Percentiles rank a stretch among this genome's conserved stretches.
These are phyloP conservation scores for Probaryconus sp. DNA, from an alignment of 1,140 invertebrate genomes.

Conservation along the genomic window DNA sequence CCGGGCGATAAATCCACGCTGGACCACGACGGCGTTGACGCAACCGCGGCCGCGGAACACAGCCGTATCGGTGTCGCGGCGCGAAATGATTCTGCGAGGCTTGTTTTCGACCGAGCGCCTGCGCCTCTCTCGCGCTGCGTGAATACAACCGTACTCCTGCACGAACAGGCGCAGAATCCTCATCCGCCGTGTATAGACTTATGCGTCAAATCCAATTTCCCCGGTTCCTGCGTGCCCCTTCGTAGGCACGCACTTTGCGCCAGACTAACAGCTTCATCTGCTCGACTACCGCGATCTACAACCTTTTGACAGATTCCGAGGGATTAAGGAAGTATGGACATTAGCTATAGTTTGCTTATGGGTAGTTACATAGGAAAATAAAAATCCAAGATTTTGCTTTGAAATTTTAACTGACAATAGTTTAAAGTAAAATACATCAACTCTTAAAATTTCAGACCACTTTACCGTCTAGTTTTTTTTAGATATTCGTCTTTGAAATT, in stretches of 20 bases:
- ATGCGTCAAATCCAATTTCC: slow-evolving; percentile 51
- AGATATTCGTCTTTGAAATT: too few species aligned
- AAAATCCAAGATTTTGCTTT: too few species aligned
- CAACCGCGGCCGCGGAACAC: slow-evolving; percentile 43
- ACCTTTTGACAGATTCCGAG: slow-evolving; percentile 14
- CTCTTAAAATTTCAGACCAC: too few species aligned
- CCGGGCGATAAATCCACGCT: slow-evolving; percentile 33
- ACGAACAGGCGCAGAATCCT: slow-evolving; percentile 58
- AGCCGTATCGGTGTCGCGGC: slow-evolving; percentile 59
- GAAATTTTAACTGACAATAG: too few species aligned
- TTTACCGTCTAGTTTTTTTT: too few species aligned
- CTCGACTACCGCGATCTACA: neutral
- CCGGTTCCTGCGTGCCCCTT: slow-evolving; percentile 17
- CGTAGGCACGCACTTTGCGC: slow-evolving; percentile 37
- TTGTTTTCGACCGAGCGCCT: slow-evolving; percentile 55
- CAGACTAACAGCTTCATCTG: slow-evolving; percentile 17
- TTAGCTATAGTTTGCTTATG: too few species aligned
- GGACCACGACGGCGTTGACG: slow-evolving; percentile 45
- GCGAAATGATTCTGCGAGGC: slow-evolving; percentile 57
- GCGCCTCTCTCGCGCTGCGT: slow-evolving; percentile 51
- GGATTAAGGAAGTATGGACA: neutral
- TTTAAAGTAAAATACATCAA: too few species aligned
- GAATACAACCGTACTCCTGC: slow-evolving; percentile 42
- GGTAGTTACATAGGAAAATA: too few species aligned
- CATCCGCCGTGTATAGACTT: slow-evolving; percentile 36